Evolutionary conservation across 1,140 invertebrate genomes (phyloP).

Genomic region (Hyles vespertilio): DNA sequence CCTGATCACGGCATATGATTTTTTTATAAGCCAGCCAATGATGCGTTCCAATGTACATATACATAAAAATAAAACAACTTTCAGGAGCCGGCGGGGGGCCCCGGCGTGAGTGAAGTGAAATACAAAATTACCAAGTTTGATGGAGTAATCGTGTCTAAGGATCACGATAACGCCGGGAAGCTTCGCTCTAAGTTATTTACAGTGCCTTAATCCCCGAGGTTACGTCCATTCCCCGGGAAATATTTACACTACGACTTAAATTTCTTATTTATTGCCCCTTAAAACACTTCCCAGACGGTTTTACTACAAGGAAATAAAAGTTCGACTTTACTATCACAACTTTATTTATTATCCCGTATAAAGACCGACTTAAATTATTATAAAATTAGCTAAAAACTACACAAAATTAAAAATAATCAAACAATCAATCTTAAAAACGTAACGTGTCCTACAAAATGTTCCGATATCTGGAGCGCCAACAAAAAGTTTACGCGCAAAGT

Average conservation of each 20-base stretch:
- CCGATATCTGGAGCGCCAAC: not conserved
- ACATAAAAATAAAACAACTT: no score
- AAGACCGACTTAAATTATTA: no score
- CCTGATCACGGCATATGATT: no score
- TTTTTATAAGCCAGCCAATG: no score
- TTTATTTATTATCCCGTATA: no score
- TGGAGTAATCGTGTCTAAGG: not conserved
- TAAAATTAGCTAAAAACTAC: no score
- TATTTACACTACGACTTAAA: constrained; percentile 1
- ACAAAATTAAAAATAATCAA: no score
- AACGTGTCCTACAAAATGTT: no score
- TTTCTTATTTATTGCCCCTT: constrained; percentile 4
- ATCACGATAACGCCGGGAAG: not conserved
- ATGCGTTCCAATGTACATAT: no score
- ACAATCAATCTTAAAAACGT: no score
- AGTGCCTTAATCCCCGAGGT: not conserved
- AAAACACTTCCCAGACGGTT: not conserved
- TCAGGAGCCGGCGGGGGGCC: no score
- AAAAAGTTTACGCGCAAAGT: constrained; percentile 6
- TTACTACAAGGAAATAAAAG: constrained; percentile 1
- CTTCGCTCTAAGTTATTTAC: not conserved
- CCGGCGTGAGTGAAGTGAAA: not conserved
- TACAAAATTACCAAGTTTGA: not conserved
- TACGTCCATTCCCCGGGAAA: not conserved
- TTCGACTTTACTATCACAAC: no score